phyloP scores from a whole-genome alignment of 2,888 invertebrate genomes.

The Zaprionus lineosus region DNA sequence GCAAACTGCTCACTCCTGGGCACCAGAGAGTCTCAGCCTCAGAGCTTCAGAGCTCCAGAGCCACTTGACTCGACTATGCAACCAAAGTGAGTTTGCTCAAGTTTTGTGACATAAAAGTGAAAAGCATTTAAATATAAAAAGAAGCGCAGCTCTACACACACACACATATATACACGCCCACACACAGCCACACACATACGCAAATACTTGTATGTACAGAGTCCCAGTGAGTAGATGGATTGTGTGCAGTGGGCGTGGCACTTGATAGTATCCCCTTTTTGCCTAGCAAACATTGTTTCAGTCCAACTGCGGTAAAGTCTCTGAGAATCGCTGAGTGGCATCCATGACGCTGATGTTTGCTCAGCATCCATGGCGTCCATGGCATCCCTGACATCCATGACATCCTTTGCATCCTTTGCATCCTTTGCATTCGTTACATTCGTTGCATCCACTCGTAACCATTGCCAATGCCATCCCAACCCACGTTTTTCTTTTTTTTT shows the following conservation, averaged over 20 bases:
- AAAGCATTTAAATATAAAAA: conserved; percentile 77
- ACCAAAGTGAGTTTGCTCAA: conserved; percentile 72
- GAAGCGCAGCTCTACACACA: conserved; percentile 43
- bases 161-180: not conserved
- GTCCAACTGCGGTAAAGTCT: conserved; percentile 16
- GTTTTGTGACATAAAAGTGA: conserved; percentile 78
- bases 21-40: conserved; percentile 1
- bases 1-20: conserved; percentile 23
- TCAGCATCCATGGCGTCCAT: too few relatives aligned
- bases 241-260: conserved; percentile 33
- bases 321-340: too few relatives aligned
- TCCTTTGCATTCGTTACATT: too few relatives aligned
- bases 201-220: conserved; percentile 26
- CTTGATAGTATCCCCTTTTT: conserved; percentile 55
- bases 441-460: too few relatives aligned
- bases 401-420: too few relatives aligned
- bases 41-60: conserved; percentile 33
- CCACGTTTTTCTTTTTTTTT: too few relatives aligned
- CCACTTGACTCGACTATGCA: conserved; percentile 55
- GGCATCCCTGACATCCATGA: too few relatives aligned
- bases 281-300: conserved; percentile 61
- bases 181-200: not conserved
- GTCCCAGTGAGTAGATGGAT: not conserved
- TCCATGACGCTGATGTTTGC: too few relatives aligned
- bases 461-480: conserved; percentile 13